A percentile compares a stretch with the other conserved stretches of the same genome.
These are phyloP conservation scores for Doryteuthis pealeii DNA, from an alignment of 1,140 invertebrate genomes.

Conservation along the genomic window DNA sequence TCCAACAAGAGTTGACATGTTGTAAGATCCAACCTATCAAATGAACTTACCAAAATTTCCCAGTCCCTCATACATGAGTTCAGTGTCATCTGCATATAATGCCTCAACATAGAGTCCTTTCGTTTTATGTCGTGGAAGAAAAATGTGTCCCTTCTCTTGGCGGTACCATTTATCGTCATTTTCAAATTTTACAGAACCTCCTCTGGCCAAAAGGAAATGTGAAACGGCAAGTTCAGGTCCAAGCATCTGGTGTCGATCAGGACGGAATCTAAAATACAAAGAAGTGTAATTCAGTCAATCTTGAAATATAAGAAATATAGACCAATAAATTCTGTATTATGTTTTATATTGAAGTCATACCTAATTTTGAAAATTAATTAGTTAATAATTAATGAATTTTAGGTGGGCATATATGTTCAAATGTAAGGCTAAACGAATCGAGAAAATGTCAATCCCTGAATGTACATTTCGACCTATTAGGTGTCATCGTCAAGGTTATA, in stretches of 20 bases:
- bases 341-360: too few relatives aligned
- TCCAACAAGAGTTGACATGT: too few relatives aligned
- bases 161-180: slow-evolving; percentile 60
- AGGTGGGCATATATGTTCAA: too few relatives aligned
- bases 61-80: slow-evolving; percentile 73
- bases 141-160: slow-evolving; percentile 49
- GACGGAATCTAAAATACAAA: slow-evolving; percentile 51
- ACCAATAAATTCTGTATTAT: too few relatives aligned
- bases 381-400: too few relatives aligned
- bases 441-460: too few relatives aligned
- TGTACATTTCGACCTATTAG: too few relatives aligned
- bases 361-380: too few relatives aligned
- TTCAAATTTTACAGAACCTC: slow-evolving; percentile 72
- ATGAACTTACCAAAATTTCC: slow-evolving; percentile 65
- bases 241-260: slow-evolving; percentile 57
- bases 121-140: slow-evolving; percentile 66
- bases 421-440: too few relatives aligned
- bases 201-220: slow-evolving; percentile 71
- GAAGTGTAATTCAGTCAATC: not conserved
- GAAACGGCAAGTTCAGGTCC: slow-evolving; percentile 75
- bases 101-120: slow-evolving; percentile 67
- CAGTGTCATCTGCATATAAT: slow-evolving; percentile 69
- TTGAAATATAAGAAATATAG: too few relatives aligned
- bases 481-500: too few relatives aligned
- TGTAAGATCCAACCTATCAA: too few relatives aligned